phyloP scores from a whole-genome alignment of 2,113 vertebrate species.

The Xenus cinereus region DNA sequence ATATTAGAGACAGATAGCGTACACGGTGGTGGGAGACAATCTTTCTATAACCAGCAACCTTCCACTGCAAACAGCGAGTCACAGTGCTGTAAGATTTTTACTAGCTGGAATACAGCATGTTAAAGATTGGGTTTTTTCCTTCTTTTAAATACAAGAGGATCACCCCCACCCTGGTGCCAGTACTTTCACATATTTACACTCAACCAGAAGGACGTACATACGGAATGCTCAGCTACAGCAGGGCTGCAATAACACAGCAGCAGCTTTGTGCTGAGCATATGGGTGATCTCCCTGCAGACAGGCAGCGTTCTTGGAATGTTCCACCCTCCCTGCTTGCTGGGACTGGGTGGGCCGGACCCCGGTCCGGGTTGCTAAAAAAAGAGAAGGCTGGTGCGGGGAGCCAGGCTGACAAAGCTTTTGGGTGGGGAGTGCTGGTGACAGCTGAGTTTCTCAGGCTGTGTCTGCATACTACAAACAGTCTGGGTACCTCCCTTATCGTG shows the following conservation, averaged over 20 bases:
- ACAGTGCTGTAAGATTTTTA: background rate
- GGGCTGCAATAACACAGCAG: background rate
- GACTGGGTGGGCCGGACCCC: background rate
- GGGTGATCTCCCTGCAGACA: background rate
- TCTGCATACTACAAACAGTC: background rate
- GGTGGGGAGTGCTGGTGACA: background rate
- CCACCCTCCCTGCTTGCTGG: background rate
- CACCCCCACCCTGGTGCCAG: accelerated
- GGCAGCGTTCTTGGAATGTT: background rate
- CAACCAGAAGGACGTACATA: background rate
- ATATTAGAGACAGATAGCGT: background rate
- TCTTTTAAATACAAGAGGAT: background rate
- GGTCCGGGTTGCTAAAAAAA: background rate
- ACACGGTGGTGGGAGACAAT: background rate
- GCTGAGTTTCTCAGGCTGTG: background rate
- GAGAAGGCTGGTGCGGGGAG: background rate
- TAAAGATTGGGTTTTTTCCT: background rate
- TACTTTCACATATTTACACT: background rate
- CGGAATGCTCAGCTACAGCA: background rate
- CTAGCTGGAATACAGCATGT: background rate
- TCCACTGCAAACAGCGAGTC: background rate
- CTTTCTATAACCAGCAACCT: background rate
- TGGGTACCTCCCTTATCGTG: background rate
- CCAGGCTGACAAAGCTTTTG: background rate
- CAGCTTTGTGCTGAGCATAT: background rate